Percentiles rank a stretch among this genome's conserved stretches.
phyloP scores from a whole-genome alignment of 1,140 invertebrate species.

The Trachymyrmex septentrionalis region DNA sequence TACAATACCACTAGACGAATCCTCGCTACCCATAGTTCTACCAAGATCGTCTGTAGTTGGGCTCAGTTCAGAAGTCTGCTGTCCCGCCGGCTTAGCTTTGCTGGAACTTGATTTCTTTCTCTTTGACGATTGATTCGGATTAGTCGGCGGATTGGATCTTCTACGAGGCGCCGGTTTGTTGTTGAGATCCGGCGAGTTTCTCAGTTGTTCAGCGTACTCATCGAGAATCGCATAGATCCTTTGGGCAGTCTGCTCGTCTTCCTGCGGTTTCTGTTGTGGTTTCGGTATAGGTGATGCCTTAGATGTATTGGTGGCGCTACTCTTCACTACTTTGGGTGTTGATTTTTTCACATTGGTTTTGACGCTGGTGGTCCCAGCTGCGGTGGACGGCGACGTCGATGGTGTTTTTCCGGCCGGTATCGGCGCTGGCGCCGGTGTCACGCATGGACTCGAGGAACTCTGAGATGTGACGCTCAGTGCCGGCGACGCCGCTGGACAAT shows the following conservation, averaged over 20 bases:
- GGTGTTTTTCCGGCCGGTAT: constrained; percentile 81
- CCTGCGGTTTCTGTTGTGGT: constrained; percentile 92
- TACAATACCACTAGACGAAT: constrained; percentile 90
- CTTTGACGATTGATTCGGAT: constrained; percentile 90
- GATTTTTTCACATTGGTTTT: constrained; percentile 87
- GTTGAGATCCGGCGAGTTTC: constrained; percentile 93
- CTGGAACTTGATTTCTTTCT: constrained; percentile 90
- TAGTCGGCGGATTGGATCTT: constrained; percentile 91
- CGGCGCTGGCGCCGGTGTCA: constrained; percentile 87
- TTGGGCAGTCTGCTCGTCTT: constrained; percentile 93
- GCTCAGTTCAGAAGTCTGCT: constrained; percentile 87
- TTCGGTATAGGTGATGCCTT: constrained; percentile 90
- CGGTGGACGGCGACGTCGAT: constrained; percentile 83
- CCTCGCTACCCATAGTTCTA: constrained; percentile 90
- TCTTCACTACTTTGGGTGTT: constrained; percentile 87
- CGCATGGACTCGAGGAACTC: constrained; percentile 88
- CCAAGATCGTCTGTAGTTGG: constrained; percentile 89
- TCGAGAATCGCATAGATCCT: constrained; percentile 93
- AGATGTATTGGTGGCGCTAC: constrained; percentile 87
- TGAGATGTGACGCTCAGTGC: constrained; percentile 89
- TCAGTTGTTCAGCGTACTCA: constrained; percentile 92
- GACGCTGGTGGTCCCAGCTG: constrained; percentile 82
- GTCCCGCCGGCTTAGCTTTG: constrained; percentile 87
- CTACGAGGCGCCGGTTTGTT: constrained; percentile 93
- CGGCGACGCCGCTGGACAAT: constrained; percentile 88